phyloP scores from a whole-genome alignment of 2,888 invertebrate species.

The Arctia plantaginis region DNA sequence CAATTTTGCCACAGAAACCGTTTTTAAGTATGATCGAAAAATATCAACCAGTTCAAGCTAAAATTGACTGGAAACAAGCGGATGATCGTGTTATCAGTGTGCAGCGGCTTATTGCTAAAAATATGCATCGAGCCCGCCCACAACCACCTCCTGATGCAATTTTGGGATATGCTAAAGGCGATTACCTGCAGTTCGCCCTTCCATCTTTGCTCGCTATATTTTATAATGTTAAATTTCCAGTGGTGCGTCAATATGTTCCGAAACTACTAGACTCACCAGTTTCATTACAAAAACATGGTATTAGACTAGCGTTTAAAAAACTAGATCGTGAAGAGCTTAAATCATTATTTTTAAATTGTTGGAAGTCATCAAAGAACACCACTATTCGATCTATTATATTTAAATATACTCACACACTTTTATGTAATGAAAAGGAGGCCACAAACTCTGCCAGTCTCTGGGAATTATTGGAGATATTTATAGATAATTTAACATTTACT shows the following conservation, averaged over 20 bases:
- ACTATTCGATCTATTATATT: slow-evolving; percentile 70
- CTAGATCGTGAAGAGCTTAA: slow-evolving; percentile 58
- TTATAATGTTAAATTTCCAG: slow-evolving; percentile 62
- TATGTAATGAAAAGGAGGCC: slow-evolving; percentile 63
- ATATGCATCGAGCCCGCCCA: slow-evolving; percentile 73
- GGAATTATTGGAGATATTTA: slow-evolving; percentile 65
- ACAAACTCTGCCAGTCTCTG: slow-evolving; percentile 57
- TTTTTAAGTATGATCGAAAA: slow-evolving; percentile 60
- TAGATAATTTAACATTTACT: slow-evolving; percentile 64
- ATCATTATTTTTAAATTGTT: slow-evolving; percentile 60
- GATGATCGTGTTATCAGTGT: slow-evolving; percentile 65
- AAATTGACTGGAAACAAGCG: slow-evolving; percentile 66
- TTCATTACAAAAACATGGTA: slow-evolving; percentile 74
- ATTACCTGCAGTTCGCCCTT: slow-evolving; percentile 70
- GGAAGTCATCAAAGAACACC: slow-evolving; percentile 68
- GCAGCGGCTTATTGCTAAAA: slow-evolving; percentile 69
- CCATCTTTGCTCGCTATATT: slow-evolving; percentile 71
- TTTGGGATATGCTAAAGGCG: slow-evolving; percentile 70
- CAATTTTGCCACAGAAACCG: slow-evolving; percentile 56
- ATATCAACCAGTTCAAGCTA: slow-evolving; percentile 65
- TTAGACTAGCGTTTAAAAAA: slow-evolving; percentile 66
- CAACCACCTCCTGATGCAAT: slow-evolving; percentile 65
- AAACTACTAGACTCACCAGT: slow-evolving; percentile 67
- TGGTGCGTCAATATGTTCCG: slow-evolving; percentile 57
- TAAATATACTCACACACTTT: slow-evolving; percentile 60